A percentile compares a stretch with the other conserved stretches of the same genome.
phyloP scores from a whole-genome alignment of 2,113 vertebrate species.

The Phalacrocorax brasilianus region DNA sequence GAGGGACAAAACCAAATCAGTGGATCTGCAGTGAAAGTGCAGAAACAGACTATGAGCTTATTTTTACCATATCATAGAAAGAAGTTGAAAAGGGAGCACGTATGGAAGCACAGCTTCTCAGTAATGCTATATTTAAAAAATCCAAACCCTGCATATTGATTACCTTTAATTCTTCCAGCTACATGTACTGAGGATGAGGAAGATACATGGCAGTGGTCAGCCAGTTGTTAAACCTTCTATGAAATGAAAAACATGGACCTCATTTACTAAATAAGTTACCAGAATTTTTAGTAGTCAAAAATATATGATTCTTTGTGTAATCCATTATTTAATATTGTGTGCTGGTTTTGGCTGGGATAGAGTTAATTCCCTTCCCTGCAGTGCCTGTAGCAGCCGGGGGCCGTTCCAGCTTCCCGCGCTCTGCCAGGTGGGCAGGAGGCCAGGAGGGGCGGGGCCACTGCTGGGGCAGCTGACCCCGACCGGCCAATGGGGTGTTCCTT shows the following conservation, averaged over 20 bases:
- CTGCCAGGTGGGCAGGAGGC: no score
- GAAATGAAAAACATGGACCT: neutral
- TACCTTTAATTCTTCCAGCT: neutral
- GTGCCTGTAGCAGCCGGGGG: no score
- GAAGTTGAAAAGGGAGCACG: neutral
- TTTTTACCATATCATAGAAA: neutral
- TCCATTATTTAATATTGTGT: neutral
- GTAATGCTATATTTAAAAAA: neutral
- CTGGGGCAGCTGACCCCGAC: no score
- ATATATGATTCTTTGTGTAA: neutral
- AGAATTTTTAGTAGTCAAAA: neutral
- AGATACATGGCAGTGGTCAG: rapidly evolving
- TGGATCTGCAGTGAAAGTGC: neutral
- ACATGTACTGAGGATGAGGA: neutral
- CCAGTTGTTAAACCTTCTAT: neutral
- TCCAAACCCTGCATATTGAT: neutral
- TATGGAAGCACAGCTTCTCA: neutral
- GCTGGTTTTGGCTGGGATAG: no score
- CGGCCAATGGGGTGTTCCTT: no score
- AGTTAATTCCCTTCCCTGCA: no score
- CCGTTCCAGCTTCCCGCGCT: no score
- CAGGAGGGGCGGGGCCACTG: no score
- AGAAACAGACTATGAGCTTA: neutral
- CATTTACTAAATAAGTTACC: neutral
- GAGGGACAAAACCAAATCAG: neutral